Percentiles rank a stretch among this genome's conserved stretches.
Evolutionary conservation across 2,888 invertebrate species (phyloP).

Genomic region (Sycophila texana): DNA sequence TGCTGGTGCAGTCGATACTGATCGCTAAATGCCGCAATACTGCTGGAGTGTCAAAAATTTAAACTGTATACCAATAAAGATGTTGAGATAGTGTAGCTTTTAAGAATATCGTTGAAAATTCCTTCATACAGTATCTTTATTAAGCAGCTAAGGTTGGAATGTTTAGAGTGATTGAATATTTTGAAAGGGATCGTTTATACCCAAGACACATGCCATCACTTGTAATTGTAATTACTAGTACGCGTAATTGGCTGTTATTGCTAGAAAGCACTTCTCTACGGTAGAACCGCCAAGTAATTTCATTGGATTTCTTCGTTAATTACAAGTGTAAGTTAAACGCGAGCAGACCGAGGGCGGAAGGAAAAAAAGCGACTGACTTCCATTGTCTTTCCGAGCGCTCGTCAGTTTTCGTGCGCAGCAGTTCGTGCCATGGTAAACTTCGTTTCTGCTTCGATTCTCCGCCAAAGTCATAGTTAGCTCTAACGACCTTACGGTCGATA

Average conservation of each 20-base stretch:
- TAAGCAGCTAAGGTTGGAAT: too few relatives aligned
- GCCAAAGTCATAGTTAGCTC: conserved; percentile 50
- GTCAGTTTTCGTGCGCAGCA: conserved; percentile 29
- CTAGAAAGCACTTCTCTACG: not conserved
- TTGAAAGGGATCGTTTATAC: too few relatives aligned
- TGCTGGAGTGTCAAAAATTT: too few relatives aligned
- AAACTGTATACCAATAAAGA: too few relatives aligned
- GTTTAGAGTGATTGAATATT: too few relatives aligned
- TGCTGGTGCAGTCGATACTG: conserved; percentile 30
- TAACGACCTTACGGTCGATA: conserved; percentile 53
- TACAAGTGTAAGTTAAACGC: conserved; percentile 18
- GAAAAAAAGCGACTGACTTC: conserved; percentile 13
- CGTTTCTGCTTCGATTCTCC: conserved; percentile 44
- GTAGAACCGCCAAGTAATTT: conserved; percentile 17
- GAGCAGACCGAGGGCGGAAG: not conserved
- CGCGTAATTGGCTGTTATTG: not conserved
- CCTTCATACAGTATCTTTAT: too few relatives aligned
- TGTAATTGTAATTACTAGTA: not conserved
- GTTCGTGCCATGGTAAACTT: conserved; percentile 42
- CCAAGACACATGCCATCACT: too few relatives aligned
- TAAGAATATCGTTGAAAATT: too few relatives aligned
- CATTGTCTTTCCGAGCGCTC: conserved; percentile 39
- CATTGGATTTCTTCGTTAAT: conserved; percentile 26
- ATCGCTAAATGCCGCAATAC: too few relatives aligned
- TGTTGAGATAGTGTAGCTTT: too few relatives aligned